Evolutionary conservation across 2,888 invertebrate genomes (phyloP).

Genomic region (Pristionchus fissidentatus): DNA sequence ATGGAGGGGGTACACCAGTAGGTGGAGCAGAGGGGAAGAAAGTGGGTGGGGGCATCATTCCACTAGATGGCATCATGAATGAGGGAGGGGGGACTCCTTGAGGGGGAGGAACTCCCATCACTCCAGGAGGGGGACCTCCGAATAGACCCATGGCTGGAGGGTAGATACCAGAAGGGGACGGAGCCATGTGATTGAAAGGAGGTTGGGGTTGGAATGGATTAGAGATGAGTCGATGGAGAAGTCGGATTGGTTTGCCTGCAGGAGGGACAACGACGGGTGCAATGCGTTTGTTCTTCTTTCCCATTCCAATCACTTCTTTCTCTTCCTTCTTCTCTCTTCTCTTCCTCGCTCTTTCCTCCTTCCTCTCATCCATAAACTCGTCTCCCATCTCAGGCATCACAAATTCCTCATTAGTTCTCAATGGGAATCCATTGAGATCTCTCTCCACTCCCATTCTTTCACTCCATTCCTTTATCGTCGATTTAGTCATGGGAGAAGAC

Average conservation of each 20-base stretch:
- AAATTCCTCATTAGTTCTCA: background rate
- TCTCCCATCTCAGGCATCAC: background rate
- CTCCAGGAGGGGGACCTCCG: background rate
- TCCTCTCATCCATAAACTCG: background rate
- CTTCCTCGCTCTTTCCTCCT: background rate
- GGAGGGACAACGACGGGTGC: background rate
- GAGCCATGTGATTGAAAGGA: background rate
- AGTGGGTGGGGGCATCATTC: too few relatives aligned
- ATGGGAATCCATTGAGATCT: constrained; percentile 34
- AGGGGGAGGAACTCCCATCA: background rate
- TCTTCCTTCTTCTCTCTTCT: background rate
- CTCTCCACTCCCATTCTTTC: constrained; percentile 13
- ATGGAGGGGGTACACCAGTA: background rate
- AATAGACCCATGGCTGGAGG: background rate
- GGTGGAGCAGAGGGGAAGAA: too few relatives aligned
- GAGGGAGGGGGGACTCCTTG: background rate
- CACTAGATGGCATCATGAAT: background rate
- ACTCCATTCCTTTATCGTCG: background rate
- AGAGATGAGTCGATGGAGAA: background rate
- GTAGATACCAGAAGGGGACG: background rate
- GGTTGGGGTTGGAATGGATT: background rate
- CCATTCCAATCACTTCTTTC: background rate
- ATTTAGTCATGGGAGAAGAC: background rate
- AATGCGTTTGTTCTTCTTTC: background rate
- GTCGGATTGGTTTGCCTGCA: background rate